Conservation (phyloP, 2,888 invertebrate species). For the Dicranocentrus wangi region DNA sequence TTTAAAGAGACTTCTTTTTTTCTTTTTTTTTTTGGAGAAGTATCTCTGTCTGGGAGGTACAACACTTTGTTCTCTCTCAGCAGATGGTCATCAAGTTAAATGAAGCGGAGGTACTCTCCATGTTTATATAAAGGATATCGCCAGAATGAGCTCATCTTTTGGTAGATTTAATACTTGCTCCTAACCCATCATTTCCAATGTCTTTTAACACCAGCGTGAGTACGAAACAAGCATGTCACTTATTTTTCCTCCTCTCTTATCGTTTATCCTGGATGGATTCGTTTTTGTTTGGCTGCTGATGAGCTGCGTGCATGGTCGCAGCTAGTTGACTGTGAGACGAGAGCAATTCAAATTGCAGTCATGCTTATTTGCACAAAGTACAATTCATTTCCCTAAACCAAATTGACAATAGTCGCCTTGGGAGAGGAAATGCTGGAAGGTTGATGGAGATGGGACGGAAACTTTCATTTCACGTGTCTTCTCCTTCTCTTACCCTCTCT, state of each 20-base stretch:
- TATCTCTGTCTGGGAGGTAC: background rate
- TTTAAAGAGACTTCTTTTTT: too few relatives aligned
- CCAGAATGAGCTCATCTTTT: too few relatives aligned
- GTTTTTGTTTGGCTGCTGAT: background rate
- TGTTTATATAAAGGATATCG: too few relatives aligned
- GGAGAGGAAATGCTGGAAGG: conserved; percentile 52
- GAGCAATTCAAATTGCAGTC: conserved; percentile 45
- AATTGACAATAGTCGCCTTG: conserved; percentile 61
- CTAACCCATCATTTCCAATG: conserved; percentile 23
- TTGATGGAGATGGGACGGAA: conserved; percentile 19
- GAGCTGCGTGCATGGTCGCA: background rate
- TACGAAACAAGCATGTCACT: background rate
- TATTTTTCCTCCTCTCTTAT: background rate
- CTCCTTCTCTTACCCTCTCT: background rate
- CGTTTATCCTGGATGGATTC: background rate
- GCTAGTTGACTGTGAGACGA: conserved; percentile 5
- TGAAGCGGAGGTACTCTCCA: too few relatives aligned
- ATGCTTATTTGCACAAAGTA: conserved; percentile 66
- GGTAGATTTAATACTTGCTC: too few relatives aligned
- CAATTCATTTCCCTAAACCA: conserved; percentile 64
- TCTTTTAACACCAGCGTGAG: background rate
- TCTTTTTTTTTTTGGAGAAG: background rate
- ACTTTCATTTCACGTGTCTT: background rate
- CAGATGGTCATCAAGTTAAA: conserved; percentile 28
- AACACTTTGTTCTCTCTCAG: conserved; percentile 25